Evolutionary conservation across 2,888 invertebrate genomes (phyloP).

Genomic region (Dryocosmus kuriphilus): DNA sequence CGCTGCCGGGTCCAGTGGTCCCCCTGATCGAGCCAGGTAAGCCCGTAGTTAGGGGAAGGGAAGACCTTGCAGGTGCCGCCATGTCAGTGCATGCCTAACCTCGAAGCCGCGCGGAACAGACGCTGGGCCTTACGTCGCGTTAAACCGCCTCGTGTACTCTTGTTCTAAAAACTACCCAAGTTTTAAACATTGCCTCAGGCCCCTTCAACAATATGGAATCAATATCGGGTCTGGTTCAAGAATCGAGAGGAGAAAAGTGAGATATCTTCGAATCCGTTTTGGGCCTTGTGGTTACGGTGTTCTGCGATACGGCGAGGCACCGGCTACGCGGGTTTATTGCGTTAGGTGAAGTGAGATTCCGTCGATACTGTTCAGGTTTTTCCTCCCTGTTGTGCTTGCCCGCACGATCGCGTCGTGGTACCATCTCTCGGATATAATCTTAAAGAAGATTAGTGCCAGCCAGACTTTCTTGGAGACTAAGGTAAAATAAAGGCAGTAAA

Average conservation of each 20-base stretch:
- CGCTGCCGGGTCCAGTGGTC: conserved; percentile 71
- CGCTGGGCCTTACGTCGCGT: conserved; percentile 68
- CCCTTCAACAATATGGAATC: conserved; percentile 33
- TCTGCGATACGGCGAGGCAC: conserved; percentile 54
- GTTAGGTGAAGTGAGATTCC: conserved; percentile 45
- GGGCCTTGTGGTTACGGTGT: conserved; percentile 53
- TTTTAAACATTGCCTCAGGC: conserved; percentile 41
- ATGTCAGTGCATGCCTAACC: conserved; percentile 77
- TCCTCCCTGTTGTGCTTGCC: conserved; percentile 31
- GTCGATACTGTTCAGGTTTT: conserved; percentile 40
- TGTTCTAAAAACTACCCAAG: conserved; percentile 45
- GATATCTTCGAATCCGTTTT: conserved; percentile 30
- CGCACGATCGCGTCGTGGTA: conserved; percentile 13
- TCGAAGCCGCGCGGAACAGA: conserved; percentile 75
- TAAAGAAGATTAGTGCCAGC: neutral
- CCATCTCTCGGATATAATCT: conserved; percentile 4
- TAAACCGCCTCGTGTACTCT: conserved; percentile 55
- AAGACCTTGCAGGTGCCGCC: conserved; percentile 77
- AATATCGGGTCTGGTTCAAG: neutral
- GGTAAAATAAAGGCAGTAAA: neutral
- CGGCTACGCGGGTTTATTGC: conserved; percentile 53
- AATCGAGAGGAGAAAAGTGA: conserved; percentile 43
- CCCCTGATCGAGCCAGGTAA: conserved; percentile 66
- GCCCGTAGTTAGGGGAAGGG: conserved; percentile 70
- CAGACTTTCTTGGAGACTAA: neutral